Evolutionary conservation across 2,888 invertebrate genomes (phyloP).

Genomic region (Cecidostiba fungosa): DNA sequence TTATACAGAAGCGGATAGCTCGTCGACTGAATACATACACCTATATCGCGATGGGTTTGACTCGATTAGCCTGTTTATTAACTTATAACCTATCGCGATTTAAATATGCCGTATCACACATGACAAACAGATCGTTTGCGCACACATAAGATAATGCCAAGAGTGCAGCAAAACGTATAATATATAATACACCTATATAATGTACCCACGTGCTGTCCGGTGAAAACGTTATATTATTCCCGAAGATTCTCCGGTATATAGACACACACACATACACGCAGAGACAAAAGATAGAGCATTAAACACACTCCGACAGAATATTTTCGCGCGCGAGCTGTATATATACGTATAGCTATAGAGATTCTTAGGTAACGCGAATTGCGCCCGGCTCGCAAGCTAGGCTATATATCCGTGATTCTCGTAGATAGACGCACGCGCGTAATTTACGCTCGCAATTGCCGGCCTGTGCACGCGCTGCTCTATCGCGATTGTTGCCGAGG

Average conservation of each 20-base stretch:
- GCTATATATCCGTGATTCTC: constrained; percentile 21
- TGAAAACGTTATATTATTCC: neutral
- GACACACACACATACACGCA: neutral
- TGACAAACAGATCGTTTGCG: too few relatives aligned
- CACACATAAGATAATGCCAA: neutral
- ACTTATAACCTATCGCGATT: neutral
- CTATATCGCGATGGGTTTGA: neutral
- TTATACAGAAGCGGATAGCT: neutral
- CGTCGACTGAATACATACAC: too few relatives aligned
- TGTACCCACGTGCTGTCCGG: neutral
- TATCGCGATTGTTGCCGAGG: neutral
- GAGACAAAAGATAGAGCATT: neutral
- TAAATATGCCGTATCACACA: neutral
- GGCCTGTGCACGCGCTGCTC: constrained; percentile 9
- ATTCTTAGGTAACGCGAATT: constrained; percentile 57
- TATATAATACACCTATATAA: too few relatives aligned
- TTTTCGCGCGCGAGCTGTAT: neutral
- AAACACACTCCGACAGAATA: neutral
- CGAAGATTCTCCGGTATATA: neutral
- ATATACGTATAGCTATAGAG: neutral
- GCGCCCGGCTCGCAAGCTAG: neutral
- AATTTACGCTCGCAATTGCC: constrained; percentile 56
- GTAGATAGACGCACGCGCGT: constrained; percentile 59
- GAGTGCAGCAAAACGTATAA: neutral
- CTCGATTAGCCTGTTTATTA: neutral